Evolutionary conservation across 1,140 invertebrate genomes (phyloP).

Genomic region (Camponotus vicinus): DNA sequence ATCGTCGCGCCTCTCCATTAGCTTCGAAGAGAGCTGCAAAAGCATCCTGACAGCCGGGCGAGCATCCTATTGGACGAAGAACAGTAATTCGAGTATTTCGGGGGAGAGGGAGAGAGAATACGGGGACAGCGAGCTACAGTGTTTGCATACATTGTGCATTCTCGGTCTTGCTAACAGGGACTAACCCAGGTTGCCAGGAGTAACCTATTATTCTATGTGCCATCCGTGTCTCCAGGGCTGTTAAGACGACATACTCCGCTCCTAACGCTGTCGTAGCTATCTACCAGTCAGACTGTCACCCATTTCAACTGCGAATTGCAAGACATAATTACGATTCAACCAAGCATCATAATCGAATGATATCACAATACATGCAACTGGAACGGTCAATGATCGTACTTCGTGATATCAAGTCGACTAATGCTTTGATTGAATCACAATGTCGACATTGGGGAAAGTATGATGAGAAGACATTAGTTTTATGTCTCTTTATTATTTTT

Average conservation of each 20-base stretch:
- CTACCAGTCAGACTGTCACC: constrained; percentile 61
- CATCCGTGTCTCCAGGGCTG: constrained; percentile 80
- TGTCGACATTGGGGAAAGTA: not conserved
- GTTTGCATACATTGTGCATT: constrained; percentile 81
- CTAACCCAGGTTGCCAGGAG: constrained; percentile 66
- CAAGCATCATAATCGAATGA: constrained; percentile 76
- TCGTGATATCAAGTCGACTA: constrained; percentile 23
- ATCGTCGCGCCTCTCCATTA: constrained; percentile 57
- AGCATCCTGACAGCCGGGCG: constrained; percentile 48
- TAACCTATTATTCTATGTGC: constrained; percentile 80
- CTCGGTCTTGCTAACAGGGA: constrained; percentile 77
- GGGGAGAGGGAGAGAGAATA: constrained; percentile 56
- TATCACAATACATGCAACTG: constrained; percentile 61
- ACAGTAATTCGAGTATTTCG: constrained; percentile 80
- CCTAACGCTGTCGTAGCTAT: constrained; percentile 67
- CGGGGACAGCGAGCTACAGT: constrained; percentile 70
- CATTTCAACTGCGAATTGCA: constrained; percentile 63
- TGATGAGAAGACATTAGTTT: not conserved
- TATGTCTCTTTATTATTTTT: not conserved
- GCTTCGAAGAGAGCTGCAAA: constrained; percentile 54
- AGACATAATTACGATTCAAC: constrained; percentile 77
- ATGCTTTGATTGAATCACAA: constrained; percentile 43
- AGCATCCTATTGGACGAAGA: constrained; percentile 67
- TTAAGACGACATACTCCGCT: constrained; percentile 77
- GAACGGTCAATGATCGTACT: constrained; percentile 51